These are phyloP conservation scores for Scyliorhinus canicula DNA, from an alignment of 2,797 vertebrate species.

Conservation along the genomic window DNA sequence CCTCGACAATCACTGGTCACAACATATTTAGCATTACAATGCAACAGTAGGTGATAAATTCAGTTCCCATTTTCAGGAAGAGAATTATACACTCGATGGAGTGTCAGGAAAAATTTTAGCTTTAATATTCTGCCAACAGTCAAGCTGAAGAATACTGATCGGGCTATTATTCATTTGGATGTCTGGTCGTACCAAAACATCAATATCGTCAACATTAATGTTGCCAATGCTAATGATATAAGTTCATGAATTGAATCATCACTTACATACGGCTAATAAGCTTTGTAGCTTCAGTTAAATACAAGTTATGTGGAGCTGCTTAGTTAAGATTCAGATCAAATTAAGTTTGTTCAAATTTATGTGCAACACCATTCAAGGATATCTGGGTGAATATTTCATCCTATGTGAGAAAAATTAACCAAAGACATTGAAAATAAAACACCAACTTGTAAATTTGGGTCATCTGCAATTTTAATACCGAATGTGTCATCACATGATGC, in stretches of 20 bases:
- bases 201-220: too few relatives aligned
- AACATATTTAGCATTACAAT: not conserved
- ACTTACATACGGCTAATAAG: not conserved
- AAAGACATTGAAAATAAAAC: not conserved
- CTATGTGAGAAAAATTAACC: not conserved
- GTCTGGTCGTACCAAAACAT: not conserved
- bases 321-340: not conserved
- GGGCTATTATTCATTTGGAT: conserved; percentile 7
- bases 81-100: not conserved
- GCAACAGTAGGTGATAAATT: conserved; percentile 1
- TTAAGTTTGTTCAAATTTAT: not conserved
- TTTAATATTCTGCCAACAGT: conserved; percentile 20
- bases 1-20: not conserved
- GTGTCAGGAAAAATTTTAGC: not conserved
- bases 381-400: not conserved
- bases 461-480: not conserved
- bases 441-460: conserved; percentile 2
- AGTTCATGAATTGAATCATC: not conserved
- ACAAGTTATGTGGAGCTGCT: not conserved
- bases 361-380: not conserved
- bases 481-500: not conserved
- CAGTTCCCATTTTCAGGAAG: not conserved
- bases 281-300: not conserved
- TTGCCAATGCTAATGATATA: not conserved
- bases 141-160: conserved; percentile 12